Evolutionary conservation across 2,797 vertebrate species (phyloP).

Genomic region (Chiloscyllium punctatum): DNA sequence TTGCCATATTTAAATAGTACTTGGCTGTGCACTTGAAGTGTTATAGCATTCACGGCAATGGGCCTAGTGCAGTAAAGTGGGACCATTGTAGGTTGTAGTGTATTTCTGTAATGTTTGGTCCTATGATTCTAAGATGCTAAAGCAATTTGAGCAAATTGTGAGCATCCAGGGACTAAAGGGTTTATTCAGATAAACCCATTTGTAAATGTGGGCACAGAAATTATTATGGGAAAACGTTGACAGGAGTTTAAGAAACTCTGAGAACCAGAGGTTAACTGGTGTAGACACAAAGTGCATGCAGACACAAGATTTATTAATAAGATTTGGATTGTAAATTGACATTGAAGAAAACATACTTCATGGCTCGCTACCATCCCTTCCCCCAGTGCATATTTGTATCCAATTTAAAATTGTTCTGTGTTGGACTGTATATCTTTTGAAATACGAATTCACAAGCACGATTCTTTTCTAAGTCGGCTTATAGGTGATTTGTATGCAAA

Average conservation of each 20-base stretch:
- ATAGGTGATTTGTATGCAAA: neutral
- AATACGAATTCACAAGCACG: neutral
- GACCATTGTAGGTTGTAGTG: too few relatives aligned
- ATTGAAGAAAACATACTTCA: neutral
- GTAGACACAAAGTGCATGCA: neutral
- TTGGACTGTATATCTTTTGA: neutral
- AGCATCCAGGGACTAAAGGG: too few relatives aligned
- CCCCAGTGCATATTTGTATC: neutral
- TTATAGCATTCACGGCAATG: too few relatives aligned
- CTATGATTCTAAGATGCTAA: neutral
- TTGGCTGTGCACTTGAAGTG: too few relatives aligned
- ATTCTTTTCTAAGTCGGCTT: neutral
- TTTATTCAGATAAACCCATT: neutral
- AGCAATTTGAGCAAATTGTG: neutral
- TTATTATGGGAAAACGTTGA: neutral
- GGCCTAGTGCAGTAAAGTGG: too few relatives aligned
- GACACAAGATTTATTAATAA: neutral
- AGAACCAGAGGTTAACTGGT: neutral
- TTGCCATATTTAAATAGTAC: too few relatives aligned
- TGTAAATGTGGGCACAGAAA: neutral
- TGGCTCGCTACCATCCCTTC: neutral
- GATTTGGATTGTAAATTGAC: neutral
- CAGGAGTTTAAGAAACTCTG: neutral
- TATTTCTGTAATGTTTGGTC: too few relatives aligned
- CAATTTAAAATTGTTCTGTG: neutral